Evolutionary conservation across 2,888 invertebrate species (phyloP).

Genomic region (Anthoptus insignis): DNA sequence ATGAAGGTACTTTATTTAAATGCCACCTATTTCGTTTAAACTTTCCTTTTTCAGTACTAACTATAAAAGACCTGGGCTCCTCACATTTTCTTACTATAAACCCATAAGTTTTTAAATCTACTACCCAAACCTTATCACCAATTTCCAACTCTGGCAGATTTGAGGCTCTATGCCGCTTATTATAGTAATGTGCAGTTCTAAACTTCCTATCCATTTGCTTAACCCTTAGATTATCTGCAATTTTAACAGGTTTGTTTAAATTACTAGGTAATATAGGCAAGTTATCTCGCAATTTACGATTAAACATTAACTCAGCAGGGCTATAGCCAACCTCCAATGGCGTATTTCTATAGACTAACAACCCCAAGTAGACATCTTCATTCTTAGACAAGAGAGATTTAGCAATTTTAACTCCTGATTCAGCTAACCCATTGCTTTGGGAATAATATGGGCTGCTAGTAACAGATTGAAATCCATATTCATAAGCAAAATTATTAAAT

Average conservation of each 20-base stretch:
- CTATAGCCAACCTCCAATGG: too few relatives aligned
- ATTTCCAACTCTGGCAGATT: too few relatives aligned
- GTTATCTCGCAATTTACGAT: not conserved
- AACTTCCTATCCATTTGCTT: too few relatives aligned
- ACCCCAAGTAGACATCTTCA: not conserved
- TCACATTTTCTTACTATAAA: too few relatives aligned
- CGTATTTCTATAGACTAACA: not conserved
- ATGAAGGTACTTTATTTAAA: not conserved
- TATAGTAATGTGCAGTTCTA: not conserved
- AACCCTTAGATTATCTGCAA: not conserved
- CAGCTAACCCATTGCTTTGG: not conserved
- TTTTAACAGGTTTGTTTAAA: not conserved
- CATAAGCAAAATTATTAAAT: not conserved
- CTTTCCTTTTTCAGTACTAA: not conserved
- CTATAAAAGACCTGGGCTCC: too few relatives aligned
- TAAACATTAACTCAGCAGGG: too few relatives aligned
- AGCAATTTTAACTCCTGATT: not conserved
- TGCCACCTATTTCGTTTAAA: not conserved
- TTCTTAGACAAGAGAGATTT: not conserved
- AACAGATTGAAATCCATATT: slow-evolving; percentile 4
- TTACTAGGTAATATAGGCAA: not conserved
- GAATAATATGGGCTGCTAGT: not conserved
- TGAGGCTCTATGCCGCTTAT: not conserved
- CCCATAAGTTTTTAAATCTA: too few relatives aligned
- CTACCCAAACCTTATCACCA: too few relatives aligned